Base-by-base conservation (phyloP, 37 sponge, comb jelly and placozoan species). In the Oopsacas minuta region DNA sequence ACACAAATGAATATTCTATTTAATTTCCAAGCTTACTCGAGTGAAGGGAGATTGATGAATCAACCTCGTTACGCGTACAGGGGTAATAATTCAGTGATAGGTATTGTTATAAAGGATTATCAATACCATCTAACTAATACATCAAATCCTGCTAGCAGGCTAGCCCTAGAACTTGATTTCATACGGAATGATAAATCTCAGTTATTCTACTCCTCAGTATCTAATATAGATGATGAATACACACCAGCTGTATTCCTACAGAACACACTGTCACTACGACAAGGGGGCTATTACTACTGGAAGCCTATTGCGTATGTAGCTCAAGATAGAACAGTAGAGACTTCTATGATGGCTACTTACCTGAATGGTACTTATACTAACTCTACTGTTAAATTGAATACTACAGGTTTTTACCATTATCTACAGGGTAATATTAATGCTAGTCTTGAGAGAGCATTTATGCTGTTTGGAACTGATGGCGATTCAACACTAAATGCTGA, bases 401-500 rank as follows among this genome's bases (percentile, higher is more conserved):
- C 75, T 3, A 61, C 75, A 10, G 75, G 75, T 32, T 61, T 61
- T 34, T 61, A 25, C 75, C 7, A 10, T 3, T 61, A 25, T 10
- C 75, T 61, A 5, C 75, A 61, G 7, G 1, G 22, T 25, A 61
- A 61, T 61, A n/a, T 61, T 10, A 25, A 25, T 25, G 28, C 28
- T n/a, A 61, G 5, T 10, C 75, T 61, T 3, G 75, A 61, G 28
- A 61, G 75, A n/a, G 7, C 75, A 32, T n/a, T 61, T 5, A 32
- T 61, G 22, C 75, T 61, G 75, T 61, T 61, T n/a, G 75, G 75
- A 61, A 61, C 75, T 3, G 75, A 61, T n/a, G 75, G 75, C 22
- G 75, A 61, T 34, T 25, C 28, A 7, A 61, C 20, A 7, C 75
- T 61, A 7, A 61, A 61, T n/a, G 3, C 75, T 12, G 20, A 10